These are phyloP conservation scores for Pteronotus mesoamericanus DNA, from an alignment of 2,797 vertebrate genomes.

Conservation along the genomic window DNA sequence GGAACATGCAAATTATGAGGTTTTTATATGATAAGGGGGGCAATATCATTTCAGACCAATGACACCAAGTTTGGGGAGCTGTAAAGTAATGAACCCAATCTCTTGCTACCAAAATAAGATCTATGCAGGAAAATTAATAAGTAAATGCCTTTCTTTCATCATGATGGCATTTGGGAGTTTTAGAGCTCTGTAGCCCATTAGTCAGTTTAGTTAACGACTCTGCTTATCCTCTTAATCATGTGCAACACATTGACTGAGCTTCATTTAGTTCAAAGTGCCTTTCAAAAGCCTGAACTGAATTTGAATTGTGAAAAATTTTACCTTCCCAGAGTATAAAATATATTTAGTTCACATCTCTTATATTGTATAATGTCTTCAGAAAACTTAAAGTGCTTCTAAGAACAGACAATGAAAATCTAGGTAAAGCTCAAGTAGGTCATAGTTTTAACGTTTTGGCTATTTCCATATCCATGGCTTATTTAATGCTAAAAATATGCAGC, in stretches of 20 bases:
- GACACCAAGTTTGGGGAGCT: slow-evolving; percentile 38
- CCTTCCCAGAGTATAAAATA: background rate
- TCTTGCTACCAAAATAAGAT: slow-evolving; percentile 74
- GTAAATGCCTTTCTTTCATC: slow-evolving; percentile 83
- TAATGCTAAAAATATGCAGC: background rate
- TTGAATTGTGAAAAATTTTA: slow-evolving; percentile 64
- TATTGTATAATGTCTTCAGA: slow-evolving; percentile 10
- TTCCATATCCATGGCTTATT: background rate
- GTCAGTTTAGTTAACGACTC: slow-evolving; percentile 85
- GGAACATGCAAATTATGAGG: slow-evolving; percentile 4
- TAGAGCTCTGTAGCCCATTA: slow-evolving; percentile 79
- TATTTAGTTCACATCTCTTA: background rate
- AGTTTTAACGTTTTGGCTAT: background rate
- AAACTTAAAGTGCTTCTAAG: background rate
- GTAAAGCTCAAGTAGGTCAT: background rate
- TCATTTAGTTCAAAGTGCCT: slow-evolving; percentile 84
- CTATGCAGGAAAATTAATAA: slow-evolving; percentile 83
- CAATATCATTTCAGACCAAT: background rate
- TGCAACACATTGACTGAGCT: slow-evolving; percentile 76
- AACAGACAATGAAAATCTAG: background rate
- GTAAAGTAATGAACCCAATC: slow-evolving; percentile 67
- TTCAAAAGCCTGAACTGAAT: slow-evolving; percentile 78
- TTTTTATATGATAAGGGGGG: background rate
- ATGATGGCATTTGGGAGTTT: slow-evolving; percentile 82
- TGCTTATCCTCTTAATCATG: slow-evolving; percentile 83